Evolutionary conservation across 2,888 invertebrate genomes (phyloP).

Genomic region (Erynnis tages): DNA sequence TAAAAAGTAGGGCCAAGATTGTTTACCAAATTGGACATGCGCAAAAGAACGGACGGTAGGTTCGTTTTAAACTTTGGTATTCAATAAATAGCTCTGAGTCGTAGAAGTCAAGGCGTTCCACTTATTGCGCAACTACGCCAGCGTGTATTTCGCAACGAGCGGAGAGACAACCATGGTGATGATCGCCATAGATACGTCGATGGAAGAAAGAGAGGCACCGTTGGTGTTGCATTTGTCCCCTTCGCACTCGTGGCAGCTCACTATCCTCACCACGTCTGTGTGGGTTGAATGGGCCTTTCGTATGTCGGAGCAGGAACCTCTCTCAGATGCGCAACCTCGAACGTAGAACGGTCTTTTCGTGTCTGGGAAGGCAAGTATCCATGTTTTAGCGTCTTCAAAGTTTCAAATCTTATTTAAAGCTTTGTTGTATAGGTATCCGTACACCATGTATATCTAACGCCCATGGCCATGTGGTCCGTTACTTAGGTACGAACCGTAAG

Average conservation of each 20-base stretch:
- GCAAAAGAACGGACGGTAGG: too few species aligned
- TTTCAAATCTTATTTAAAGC: too few species aligned
- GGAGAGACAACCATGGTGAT: constrained; percentile 52
- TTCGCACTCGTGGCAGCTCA: constrained; percentile 55
- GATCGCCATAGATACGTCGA: constrained; percentile 46
- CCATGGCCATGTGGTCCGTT: too few species aligned
- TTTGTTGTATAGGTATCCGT: too few species aligned
- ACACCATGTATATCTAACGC: too few species aligned
- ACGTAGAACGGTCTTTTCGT: constrained; percentile 51
- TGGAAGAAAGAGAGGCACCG: constrained; percentile 45
- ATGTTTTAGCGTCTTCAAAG: too few species aligned
- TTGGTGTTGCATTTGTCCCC: constrained; percentile 57
- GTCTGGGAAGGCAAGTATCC: too few species aligned
- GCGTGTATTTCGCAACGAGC: constrained; percentile 50
- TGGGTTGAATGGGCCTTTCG: constrained; percentile 42
- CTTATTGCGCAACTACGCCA: constrained; percentile 39
- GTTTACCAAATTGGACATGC: too few species aligned
- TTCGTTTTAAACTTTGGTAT: too few species aligned
- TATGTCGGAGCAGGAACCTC: constrained; percentile 59
- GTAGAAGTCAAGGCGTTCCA: constrained; percentile 14
- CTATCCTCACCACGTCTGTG: constrained; percentile 43
- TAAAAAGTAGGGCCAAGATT: too few species aligned
- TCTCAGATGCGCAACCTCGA: constrained; percentile 61
- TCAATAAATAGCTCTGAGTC: constrained; percentile 11
- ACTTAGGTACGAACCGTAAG: too few species aligned